These are phyloP conservation scores for Lacerta viridis DNA, from an alignment of 2,797 vertebrate species.

Conservation along the genomic window DNA sequence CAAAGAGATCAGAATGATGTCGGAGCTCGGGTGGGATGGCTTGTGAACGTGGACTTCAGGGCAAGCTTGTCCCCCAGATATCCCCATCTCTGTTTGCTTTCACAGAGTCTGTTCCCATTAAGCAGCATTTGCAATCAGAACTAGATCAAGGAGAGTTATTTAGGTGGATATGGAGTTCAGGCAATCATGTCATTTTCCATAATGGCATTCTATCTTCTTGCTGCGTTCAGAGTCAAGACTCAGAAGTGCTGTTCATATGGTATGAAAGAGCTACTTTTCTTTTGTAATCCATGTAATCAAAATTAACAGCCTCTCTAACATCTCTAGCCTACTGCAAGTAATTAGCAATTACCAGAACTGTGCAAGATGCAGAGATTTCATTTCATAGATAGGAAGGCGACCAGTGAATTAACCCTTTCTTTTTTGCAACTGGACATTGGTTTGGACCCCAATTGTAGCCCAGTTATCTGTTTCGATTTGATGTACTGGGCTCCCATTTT, in stretches of 20 bases:
- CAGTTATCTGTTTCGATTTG: background rate
- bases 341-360: conserved; percentile 48
- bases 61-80: background rate
- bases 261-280: conserved; percentile 46
- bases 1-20: background rate
- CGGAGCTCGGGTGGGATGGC: background rate
- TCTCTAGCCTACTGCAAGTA: conserved; percentile 43
- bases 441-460: background rate
- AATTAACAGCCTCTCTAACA: conserved; percentile 35
- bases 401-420: conserved; percentile 23
- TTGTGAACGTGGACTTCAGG: background rate
- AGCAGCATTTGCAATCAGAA: conserved; percentile 18
- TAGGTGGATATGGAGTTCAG: conserved; percentile 30
- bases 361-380: conserved; percentile 56
- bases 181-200: conserved; percentile 33
- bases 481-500: background rate
- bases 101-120: background rate
- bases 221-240: conserved; percentile 47
- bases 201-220: conserved; percentile 30
- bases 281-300: conserved; percentile 46
- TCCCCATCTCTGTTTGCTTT: conserved; percentile 1
- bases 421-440: conserved; percentile 31
- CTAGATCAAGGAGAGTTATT: conserved; percentile 8
- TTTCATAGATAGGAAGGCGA: conserved; percentile 29
- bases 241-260: conserved; percentile 35